These are phyloP conservation scores for Chrysemys picta DNA, from an alignment of 2,113 vertebrate species.

Conservation along the genomic window DNA sequence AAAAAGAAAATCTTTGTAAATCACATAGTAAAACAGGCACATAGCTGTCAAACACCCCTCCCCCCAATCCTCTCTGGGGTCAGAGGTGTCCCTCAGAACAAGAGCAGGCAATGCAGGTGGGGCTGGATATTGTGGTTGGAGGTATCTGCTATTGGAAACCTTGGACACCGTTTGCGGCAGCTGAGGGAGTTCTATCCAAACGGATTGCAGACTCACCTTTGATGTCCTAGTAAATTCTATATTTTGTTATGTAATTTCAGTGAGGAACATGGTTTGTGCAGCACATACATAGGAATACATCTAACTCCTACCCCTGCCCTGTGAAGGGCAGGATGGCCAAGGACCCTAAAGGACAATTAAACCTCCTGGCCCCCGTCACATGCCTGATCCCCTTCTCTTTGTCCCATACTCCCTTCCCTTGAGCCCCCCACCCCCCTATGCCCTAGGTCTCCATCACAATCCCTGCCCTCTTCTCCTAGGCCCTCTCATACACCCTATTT, in stretches of 20 bases:
- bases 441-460: neutral
- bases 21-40: neutral
- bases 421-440: neutral
- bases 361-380: neutral
- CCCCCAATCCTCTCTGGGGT: neutral
- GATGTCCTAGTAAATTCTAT: neutral
- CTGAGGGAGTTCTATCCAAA: neutral
- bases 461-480: neutral
- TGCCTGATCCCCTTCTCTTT: neutral
- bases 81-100: neutral
- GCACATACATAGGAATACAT: neutral
- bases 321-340: neutral
- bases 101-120: neutral
- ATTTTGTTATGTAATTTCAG: neutral
- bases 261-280: neutral
- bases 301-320: neutral
- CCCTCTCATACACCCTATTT: neutral
- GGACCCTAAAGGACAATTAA: slow-evolving; percentile 6
- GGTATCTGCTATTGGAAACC: neutral
- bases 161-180: neutral
- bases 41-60: neutral
- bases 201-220: neutral
- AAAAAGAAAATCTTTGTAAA: neutral
- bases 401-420: neutral
- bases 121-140: neutral